Conservation (phyloP, 2,113 vertebrate genomes). For the Miniopterus natalensis region DNA sequence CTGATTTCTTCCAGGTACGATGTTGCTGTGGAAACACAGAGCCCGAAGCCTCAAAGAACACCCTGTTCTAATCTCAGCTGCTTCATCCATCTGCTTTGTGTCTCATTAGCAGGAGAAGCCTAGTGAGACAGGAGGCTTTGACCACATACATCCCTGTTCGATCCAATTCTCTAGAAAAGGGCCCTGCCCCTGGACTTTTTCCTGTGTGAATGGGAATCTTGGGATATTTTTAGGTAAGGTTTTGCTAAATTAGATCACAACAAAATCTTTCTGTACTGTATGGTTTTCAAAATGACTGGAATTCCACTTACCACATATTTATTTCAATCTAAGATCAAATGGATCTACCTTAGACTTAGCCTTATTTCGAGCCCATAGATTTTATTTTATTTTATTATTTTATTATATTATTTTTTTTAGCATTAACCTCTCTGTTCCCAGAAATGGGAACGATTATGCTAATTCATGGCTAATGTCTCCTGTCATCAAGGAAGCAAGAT, state of each 20-base stretch:
- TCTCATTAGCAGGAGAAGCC: slow-evolving; percentile 62
- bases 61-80: slow-evolving; percentile 67
- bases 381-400: neutral
- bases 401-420: neutral
- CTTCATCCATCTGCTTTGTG: slow-evolving; percentile 61
- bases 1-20: slow-evolving; percentile 74
- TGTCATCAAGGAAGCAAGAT: neutral
- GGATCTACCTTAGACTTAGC: neutral
- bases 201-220: neutral
- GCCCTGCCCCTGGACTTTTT: neutral
- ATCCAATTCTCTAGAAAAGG: neutral
- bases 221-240: neutral
- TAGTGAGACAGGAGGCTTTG: neutral
- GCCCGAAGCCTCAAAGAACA: slow-evolving; percentile 44
- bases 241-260: slow-evolving; percentile 39
- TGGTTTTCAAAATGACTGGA: slow-evolving; percentile 44
- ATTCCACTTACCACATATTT: neutral
- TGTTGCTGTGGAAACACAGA: slow-evolving; percentile 80
- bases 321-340: neutral
- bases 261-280: neutral
- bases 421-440: neutral
- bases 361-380: slow-evolving; percentile 9
- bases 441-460: neutral
- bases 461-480: neutral
- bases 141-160: neutral